Evolutionary conservation across 2,797 vertebrate genomes (phyloP).

Genomic region (Brachyalestes nurse): DNA sequence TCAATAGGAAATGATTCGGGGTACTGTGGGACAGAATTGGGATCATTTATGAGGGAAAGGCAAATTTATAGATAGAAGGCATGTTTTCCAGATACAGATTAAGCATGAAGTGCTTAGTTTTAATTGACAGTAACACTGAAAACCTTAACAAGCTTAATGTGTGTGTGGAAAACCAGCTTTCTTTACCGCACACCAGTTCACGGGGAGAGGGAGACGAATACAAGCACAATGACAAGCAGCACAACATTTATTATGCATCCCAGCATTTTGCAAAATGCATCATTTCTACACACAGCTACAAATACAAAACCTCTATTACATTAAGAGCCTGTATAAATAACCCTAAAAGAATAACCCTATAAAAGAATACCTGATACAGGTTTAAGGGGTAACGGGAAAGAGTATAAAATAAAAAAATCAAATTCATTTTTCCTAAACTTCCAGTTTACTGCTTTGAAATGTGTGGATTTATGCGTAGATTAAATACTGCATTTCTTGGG

Average conservation of each 20-base stretch:
- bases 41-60: neutral
- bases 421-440: neutral
- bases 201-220: conserved; percentile 3
- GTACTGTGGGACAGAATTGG: neutral
- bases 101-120: neutral
- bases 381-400: neutral
- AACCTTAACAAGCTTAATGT: neutral
- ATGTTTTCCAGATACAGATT: neutral
- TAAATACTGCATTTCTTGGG: neutral
- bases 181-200: neutral
- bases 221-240: conserved; percentile 11
- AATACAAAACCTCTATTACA: neutral
- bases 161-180: conserved; percentile 6
- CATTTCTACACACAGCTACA: conserved; percentile 18
- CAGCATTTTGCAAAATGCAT: conserved; percentile 27
- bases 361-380: neutral
- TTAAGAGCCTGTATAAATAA: neutral
- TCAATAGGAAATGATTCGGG: neutral
- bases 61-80: neutral
- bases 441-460: neutral
- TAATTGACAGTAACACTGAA: neutral
- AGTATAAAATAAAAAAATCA: neutral
- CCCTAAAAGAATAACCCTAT: neutral
- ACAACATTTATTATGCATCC: conserved; percentile 45
- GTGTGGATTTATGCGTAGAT: neutral